These are phyloP conservation scores for Pyrocoelia pectoralis DNA, from an alignment of 2,888 invertebrate genomes.

Conservation along the genomic window DNA sequence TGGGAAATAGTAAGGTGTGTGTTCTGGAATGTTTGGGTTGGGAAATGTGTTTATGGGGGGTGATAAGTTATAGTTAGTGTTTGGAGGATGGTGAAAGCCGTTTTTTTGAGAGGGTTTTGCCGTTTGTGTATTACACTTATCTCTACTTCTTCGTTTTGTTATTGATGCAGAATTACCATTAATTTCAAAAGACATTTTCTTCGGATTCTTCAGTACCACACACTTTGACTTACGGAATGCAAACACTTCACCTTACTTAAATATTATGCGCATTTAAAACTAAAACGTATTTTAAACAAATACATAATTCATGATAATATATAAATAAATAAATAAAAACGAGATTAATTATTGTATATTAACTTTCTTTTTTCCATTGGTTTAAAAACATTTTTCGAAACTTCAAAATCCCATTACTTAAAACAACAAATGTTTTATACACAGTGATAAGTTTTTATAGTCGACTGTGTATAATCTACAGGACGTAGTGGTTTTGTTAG, in stretches of 20 bases:
- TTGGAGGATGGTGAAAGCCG: conserved; percentile 43
- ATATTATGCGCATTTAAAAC: not conserved
- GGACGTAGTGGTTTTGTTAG: too few species aligned
- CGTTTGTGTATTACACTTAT: conserved; percentile 42
- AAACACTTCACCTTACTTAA: not conserved
- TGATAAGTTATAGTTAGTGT: conserved; percentile 40
- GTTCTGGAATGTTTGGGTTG: conserved; percentile 27
- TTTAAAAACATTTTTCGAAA: not conserved
- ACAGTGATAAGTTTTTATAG: too few species aligned
- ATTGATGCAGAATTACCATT: conserved; percentile 57
- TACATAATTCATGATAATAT: not conserved
- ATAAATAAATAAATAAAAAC: conserved; percentile 6
- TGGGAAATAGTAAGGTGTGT: conserved; percentile 38
- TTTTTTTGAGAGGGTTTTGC: conserved; percentile 38
- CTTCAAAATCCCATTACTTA: not conserved
- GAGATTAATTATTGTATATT: not conserved
- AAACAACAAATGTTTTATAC: too few species aligned
- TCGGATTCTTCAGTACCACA: not conserved
- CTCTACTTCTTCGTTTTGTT: conserved; percentile 53
- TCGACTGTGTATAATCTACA: too few species aligned
- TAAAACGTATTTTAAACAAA: not conserved
- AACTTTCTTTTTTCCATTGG: conserved; percentile 7
- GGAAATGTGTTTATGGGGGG: conserved; percentile 19
- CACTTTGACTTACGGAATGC: not conserved
- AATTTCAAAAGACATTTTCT: conserved; percentile 42